A percentile compares a stretch with the other conserved stretches of the same genome.
Conservation (phyloP, 2,797 vertebrate species). For the Ispidina lecontei region DNA sequence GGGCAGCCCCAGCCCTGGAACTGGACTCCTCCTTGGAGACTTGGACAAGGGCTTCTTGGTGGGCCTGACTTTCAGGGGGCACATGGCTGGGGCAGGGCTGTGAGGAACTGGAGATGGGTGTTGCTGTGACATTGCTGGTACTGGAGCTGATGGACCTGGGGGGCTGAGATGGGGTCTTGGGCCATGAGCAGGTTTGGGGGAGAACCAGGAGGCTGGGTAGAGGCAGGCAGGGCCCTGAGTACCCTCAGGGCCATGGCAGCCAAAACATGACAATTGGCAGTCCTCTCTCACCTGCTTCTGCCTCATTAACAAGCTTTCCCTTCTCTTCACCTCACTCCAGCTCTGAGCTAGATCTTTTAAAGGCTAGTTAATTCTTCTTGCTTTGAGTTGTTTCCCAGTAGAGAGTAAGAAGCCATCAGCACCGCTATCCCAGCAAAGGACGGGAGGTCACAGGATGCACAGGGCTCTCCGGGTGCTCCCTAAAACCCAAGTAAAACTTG, state of each 20-base stretch:
- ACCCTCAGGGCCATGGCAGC: not conserved
- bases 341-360: not conserved
- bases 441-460: accelerated
- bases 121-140: accelerated
- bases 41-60: not conserved
- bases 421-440: not conserved
- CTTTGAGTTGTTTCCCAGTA: not conserved
- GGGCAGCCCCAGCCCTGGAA: not conserved
- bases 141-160: accelerated
- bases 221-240: not conserved
- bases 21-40: accelerated
- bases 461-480: not conserved
- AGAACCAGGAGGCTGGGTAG: accelerated
- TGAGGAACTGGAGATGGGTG: accelerated
- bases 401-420: not conserved
- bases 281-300: not conserved
- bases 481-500: not conserved
- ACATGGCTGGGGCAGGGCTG: not conserved
- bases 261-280: not conserved
- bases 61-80: accelerated
- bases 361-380: accelerated
- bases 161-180: not conserved
- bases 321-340: not conserved
- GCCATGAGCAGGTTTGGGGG: accelerated
- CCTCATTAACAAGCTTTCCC: not conserved